These are phyloP conservation scores for Piscicola geometra DNA, from an alignment of 2,888 invertebrate species.

Conservation along the genomic window DNA sequence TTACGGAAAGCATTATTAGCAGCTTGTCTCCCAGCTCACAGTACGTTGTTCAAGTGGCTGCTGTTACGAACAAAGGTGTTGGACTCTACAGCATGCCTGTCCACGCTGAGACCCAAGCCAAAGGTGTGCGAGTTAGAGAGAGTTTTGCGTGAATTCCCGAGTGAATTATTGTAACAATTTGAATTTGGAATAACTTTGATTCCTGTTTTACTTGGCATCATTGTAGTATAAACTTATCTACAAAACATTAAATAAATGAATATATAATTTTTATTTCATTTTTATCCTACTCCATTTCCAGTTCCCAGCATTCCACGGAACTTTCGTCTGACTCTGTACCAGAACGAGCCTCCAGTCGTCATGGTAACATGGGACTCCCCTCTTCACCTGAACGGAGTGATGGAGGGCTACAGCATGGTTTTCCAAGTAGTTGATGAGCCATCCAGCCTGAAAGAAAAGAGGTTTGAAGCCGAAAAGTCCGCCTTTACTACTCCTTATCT, in stretches of 20 bases:
- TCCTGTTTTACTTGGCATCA: too few relatives aligned
- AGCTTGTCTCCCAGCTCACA: slow-evolving; percentile 92
- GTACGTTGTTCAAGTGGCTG: slow-evolving; percentile 82
- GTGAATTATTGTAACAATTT: too few relatives aligned
- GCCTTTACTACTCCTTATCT: slow-evolving; percentile 40
- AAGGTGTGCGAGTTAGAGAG: slow-evolving; percentile 40
- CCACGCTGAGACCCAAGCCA: slow-evolving; percentile 69
- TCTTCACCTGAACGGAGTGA: slow-evolving; percentile 78
- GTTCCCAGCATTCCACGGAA: slow-evolving; percentile 58
- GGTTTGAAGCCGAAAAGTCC: slow-evolving; percentile 40
- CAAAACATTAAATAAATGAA: too few relatives aligned
- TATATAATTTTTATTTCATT: too few relatives aligned
- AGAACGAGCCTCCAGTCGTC: slow-evolving; percentile 80
- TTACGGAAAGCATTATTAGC: slow-evolving; percentile 60
- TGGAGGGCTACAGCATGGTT: slow-evolving; percentile 78
- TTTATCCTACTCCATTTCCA: slow-evolving; percentile 14
- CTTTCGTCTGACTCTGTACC: slow-evolving; percentile 66
- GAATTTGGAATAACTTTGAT: too few relatives aligned
- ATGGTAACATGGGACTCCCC: slow-evolving; percentile 90
- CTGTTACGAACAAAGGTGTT: slow-evolving; percentile 91
- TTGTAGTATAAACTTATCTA: too few relatives aligned
- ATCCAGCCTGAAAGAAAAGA: slow-evolving; percentile 37
- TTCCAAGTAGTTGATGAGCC: slow-evolving; percentile 79
- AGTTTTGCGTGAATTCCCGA: background rate
- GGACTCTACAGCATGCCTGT: slow-evolving; percentile 66